These are phyloP conservation scores for Megalopta genalis DNA, from an alignment of 1,140 invertebrate species.

Conservation along the genomic window DNA sequence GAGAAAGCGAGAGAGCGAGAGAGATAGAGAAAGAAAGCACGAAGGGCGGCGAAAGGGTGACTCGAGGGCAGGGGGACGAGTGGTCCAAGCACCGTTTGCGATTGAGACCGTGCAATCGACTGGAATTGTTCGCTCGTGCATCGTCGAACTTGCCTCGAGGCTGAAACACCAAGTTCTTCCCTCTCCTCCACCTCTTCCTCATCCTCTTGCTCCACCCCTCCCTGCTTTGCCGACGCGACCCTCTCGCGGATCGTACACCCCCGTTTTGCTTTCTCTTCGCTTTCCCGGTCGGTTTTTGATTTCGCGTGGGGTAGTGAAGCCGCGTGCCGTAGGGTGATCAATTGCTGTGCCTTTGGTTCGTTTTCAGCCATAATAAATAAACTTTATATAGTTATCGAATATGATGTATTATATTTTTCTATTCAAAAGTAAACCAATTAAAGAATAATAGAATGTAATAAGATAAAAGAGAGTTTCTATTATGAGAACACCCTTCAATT, in stretches of 20 bases:
- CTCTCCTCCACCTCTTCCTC: too few species aligned
- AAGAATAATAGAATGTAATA: too few species aligned
- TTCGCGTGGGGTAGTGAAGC: background rate
- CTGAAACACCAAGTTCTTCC: background rate
- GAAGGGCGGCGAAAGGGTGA: constrained; percentile 9
- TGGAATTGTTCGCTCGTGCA: constrained; percentile 46
- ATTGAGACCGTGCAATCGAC: constrained; percentile 39
- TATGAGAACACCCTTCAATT: too few species aligned
- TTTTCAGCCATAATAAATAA: too few species aligned
- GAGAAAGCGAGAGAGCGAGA: background rate
- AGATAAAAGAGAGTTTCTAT: too few species aligned
- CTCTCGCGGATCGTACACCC: background rate
- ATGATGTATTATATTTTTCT: too few species aligned
- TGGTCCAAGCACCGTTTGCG: constrained; percentile 19
- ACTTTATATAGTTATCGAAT: too few species aligned
- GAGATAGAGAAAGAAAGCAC: background rate
- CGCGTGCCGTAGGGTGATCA: too few species aligned
- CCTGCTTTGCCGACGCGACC: background rate
- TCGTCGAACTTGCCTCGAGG: constrained; percentile 5
- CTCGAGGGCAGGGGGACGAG: constrained; percentile 8
- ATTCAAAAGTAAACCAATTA: too few species aligned
- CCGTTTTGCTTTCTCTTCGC: background rate
- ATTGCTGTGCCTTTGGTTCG: too few species aligned
- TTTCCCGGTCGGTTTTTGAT: background rate
- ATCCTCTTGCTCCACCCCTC: background rate